Conservation (phyloP, 2,888 invertebrate species). For the Podotricha telesiphe region DNA sequence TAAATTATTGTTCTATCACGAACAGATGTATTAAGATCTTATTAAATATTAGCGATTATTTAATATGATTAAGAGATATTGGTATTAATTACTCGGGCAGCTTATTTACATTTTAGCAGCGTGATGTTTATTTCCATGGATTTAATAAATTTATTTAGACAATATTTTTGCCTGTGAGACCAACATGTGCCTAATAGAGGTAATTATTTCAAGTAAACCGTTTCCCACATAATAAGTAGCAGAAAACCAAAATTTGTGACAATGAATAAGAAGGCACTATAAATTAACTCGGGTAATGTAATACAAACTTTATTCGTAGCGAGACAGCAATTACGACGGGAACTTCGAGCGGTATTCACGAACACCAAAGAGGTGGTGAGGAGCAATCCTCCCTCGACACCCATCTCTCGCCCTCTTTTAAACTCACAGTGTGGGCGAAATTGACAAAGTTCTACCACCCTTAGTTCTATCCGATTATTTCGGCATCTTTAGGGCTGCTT, state of each 20-base stretch:
- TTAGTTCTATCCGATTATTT: slow-evolving; percentile 69
- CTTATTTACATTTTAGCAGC: background rate
- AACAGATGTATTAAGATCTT: slow-evolving; percentile 24
- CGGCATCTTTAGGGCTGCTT: slow-evolving; percentile 62
- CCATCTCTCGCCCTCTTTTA: slow-evolving; percentile 62
- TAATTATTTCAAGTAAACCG: background rate
- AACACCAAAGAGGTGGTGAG: slow-evolving; percentile 70
- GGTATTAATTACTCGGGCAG: background rate
- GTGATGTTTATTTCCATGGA: no score
- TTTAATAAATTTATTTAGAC: no score
- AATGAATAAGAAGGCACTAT: slow-evolving; percentile 79
- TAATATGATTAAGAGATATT: background rate
- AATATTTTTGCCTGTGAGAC: background rate
- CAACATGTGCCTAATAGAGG: background rate
- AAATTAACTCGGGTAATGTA: slow-evolving; percentile 80
- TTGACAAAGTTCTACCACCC: slow-evolving; percentile 70
- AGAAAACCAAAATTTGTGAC: slow-evolving; percentile 66
- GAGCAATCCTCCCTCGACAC: slow-evolving; percentile 46
- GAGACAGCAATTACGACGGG: slow-evolving; percentile 80
- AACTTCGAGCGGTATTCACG: slow-evolving; percentile 80
- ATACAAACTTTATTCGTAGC: slow-evolving; percentile 80
- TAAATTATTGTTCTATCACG: slow-evolving; percentile 35
- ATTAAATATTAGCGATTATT: slow-evolving; percentile 11
- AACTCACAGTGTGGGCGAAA: slow-evolving; percentile 65
- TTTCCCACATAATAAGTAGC: slow-evolving; percentile 20